Evolutionary conservation across 1,140 invertebrate species (phyloP).

Genomic region (Leptinotarsa defecta): DNA sequence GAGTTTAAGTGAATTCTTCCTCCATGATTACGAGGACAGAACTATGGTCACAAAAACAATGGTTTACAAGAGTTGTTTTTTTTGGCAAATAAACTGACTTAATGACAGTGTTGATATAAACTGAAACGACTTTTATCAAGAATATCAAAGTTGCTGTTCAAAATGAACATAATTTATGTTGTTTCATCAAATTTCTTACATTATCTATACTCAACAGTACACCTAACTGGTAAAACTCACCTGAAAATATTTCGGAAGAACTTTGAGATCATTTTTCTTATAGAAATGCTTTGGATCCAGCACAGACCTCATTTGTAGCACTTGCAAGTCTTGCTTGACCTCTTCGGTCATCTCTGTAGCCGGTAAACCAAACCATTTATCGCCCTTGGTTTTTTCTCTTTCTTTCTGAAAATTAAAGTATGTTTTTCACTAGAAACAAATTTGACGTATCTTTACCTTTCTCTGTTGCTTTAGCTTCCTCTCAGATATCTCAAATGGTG

Average conservation of each 20-base stretch:
- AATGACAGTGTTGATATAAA: too few species aligned
- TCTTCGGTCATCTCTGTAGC: constrained; percentile 89
- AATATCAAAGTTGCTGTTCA: too few species aligned
- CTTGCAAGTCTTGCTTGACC: constrained; percentile 80
- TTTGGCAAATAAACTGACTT: too few species aligned
- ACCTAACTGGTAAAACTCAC: constrained; percentile 55
- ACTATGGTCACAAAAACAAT: background rate
- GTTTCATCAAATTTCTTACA: background rate
- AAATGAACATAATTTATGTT: too few species aligned
- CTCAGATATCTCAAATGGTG: constrained; percentile 65
- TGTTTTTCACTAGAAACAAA: background rate
- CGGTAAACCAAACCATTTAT: constrained; percentile 85
- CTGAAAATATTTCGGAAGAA: constrained; percentile 91
- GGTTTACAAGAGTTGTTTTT: too few species aligned
- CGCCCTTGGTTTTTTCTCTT: constrained; percentile 78
- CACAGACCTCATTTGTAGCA: constrained; percentile 90
- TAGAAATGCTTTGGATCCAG: constrained; percentile 93
- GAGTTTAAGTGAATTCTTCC: too few species aligned
- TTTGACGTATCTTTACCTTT: constrained; percentile 59
- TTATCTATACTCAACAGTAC: constrained; percentile 12
- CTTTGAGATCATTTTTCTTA: constrained; percentile 87
- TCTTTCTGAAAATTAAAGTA: constrained; percentile 57
- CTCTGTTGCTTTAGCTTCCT: constrained; percentile 64
- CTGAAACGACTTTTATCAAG: too few species aligned
- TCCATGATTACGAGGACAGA: too few species aligned